Base-by-base conservation (phyloP, 2,888 invertebrate species). In the Mactromeris polynyma region DNA sequence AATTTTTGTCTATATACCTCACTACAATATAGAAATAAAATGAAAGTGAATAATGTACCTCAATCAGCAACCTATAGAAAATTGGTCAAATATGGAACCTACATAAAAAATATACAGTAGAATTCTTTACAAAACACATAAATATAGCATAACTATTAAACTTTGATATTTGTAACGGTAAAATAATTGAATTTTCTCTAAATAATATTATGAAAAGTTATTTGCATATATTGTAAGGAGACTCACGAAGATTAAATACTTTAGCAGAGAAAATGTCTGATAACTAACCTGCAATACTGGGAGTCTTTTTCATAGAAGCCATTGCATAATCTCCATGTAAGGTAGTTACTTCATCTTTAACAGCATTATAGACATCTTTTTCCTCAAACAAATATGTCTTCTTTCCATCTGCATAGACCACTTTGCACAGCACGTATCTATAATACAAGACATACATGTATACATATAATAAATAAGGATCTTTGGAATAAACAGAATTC, bases 271-370 rank as follows among this genome's bases (percentile, higher is more conserved):
- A 46, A 17, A 73, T 73, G 36, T 19, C 26, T 19, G 26, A 36
- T 36, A 11, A 33, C 14, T 73, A 14, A 73, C 73, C 73, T 26
- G 73, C 31, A 36, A 73, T 17, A 78, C 78, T 51, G 21, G 81
- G 84, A 31, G 83, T 51, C 31, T 86, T 85, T 33, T 33, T 85
- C 6, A 93, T 79, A 40, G 91, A 88, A 6, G 92, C 93, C 36
- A 89, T 69, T 9, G 93, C 94, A 88, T 93, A 95, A 38, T 94
- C 95, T 51, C 95, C 95, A 93, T 94, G 93, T 26, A 92, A 83
- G 36, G 91, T 86, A 11, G 87, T 79, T 7, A 95, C 38, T 3
- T 93, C 91, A 26, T 92, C 79, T 69, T 83, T 81, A 2, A 95
- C 87, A 77, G 89, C 84, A 42, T 64, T 42, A 83, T 90, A 92